These are phyloP conservation scores for Pocillopora meandrina DNA, from an alignment of 92 coral and sea anemone species.

Conservation along the genomic window DNA sequence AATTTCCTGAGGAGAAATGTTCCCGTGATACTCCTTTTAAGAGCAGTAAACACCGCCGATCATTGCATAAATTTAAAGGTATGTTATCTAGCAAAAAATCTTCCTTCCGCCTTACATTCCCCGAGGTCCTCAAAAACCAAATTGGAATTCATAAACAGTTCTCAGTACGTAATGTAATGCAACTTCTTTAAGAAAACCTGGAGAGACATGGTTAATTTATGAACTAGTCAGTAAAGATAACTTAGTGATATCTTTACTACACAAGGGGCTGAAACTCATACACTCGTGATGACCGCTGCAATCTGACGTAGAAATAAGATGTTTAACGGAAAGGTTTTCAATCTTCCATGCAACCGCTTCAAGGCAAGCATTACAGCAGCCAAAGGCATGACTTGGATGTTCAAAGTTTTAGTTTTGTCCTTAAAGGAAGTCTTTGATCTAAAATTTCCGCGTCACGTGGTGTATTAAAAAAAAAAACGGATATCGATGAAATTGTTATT, in stretches of 20 bases:
- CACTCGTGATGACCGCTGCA: neutral
- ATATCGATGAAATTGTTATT: too few relatives aligned
- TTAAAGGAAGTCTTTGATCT: too few relatives aligned
- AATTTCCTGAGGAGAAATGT: neutral
- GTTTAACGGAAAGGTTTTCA: neutral
- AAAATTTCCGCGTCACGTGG: too few relatives aligned
- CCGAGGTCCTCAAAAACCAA: neutral
- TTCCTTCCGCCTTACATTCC: conserved; percentile 23
- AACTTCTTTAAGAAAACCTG: neutral
- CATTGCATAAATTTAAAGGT: neutral
- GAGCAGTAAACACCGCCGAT: conserved; percentile 18
- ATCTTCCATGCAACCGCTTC: too few relatives aligned
- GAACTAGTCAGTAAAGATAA: conserved; percentile 14
- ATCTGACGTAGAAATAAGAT: conserved; percentile 3
- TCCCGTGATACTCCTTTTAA: neutral
- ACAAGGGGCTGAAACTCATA: neutral
- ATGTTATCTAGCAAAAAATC: neutral
- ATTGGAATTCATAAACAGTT: conserved; percentile 3
- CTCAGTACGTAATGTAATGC: conserved; percentile 5
- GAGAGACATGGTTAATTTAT: neutral
- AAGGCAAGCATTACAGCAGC: too few relatives aligned
- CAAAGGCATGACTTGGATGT: too few relatives aligned
- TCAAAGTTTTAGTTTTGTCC: too few relatives aligned
- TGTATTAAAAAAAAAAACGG: too few relatives aligned
- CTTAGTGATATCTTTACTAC: neutral